These are phyloP conservation scores for Serranus cabrilla DNA, from an alignment of 2,797 vertebrate species.

Conservation along the genomic window DNA sequence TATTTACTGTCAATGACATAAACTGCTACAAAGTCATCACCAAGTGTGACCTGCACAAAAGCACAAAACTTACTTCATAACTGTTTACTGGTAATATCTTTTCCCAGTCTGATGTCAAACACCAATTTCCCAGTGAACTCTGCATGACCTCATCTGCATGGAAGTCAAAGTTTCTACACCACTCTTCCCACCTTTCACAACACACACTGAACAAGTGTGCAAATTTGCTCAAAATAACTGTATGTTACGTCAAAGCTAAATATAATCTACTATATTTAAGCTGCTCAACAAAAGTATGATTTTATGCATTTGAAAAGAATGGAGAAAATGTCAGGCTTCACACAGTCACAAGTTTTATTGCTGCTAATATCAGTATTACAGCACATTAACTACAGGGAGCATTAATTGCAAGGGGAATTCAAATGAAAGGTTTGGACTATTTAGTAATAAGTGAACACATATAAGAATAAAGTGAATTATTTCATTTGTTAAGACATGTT, in stretches of 20 bases:
- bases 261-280: neutral
- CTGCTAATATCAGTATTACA: neutral
- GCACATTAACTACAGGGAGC: neutral
- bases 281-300: neutral
- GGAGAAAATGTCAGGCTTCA: neutral
- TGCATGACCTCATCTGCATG: neutral
- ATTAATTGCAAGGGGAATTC: neutral
- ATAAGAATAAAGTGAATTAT: neutral
- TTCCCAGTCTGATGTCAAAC: neutral
- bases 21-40: neutral
- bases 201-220: neutral
- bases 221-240: neutral
- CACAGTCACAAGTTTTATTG: neutral
- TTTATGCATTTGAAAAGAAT: neutral
- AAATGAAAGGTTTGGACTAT: neutral
- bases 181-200: neutral
- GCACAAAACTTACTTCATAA: neutral
- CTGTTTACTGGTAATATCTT: neutral
- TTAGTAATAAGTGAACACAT: neutral
- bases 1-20: too few species aligned
- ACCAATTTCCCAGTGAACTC: neutral
- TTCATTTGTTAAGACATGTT: neutral
- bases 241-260: neutral
- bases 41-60: neutral
- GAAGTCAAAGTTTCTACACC: neutral